Percentiles rank a stretch among this genome's conserved stretches.
Conservation (phyloP, 2,113 vertebrate genomes). For the Gopherus flavomarginatus region DNA sequence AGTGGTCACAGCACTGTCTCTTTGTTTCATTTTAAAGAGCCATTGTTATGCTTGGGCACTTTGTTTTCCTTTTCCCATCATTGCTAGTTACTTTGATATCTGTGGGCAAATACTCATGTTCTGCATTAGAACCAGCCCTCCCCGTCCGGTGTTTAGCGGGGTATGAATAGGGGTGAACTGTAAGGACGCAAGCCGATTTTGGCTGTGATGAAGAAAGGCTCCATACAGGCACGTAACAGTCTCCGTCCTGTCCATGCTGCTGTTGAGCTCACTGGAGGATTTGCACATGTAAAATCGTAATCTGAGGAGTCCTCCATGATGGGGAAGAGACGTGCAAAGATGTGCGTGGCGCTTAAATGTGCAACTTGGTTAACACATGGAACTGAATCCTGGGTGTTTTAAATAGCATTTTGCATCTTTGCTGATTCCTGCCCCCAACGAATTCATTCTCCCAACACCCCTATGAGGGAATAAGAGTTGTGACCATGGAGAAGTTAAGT, state of each 20-base stretch:
- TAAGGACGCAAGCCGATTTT: background rate
- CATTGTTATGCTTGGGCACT: background rate
- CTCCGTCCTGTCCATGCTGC: background rate
- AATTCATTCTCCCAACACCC: background rate
- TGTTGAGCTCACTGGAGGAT: background rate
- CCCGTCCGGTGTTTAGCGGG: background rate
- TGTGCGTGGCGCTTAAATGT: background rate
- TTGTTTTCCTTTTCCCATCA: background rate
- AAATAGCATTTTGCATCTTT: background rate
- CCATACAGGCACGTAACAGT: rapidly evolving
- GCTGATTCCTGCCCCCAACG: background rate
- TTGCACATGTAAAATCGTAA: background rate
- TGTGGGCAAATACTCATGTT: background rate
- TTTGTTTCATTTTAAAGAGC: background rate
- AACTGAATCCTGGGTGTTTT: background rate
- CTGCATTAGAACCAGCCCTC: background rate
- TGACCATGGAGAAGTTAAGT: background rate
- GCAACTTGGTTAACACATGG: background rate
- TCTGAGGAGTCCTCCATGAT: background rate
- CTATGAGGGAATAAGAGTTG: background rate
- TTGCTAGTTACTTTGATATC: background rate
- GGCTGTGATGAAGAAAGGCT: background rate
- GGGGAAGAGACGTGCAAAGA: background rate
- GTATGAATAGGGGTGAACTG: conserved; percentile 16
- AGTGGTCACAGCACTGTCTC: background rate